Evolutionary conservation across 2,797 vertebrate species (phyloP), one percentile per base, ranked within the genome.

Genomic region (Sylvilagus floridanus): DNA sequence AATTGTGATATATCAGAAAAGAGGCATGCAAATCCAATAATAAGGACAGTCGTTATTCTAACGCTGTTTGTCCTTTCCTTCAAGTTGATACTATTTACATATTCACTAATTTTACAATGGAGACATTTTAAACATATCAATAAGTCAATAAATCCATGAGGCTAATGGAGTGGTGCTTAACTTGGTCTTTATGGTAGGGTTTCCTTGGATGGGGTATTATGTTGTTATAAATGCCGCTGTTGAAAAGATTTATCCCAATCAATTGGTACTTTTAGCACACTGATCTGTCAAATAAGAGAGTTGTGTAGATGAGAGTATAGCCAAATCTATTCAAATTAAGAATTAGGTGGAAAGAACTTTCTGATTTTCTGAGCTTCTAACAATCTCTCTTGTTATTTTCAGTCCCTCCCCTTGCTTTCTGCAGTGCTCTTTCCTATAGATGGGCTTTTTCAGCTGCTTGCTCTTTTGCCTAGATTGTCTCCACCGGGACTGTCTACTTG

Each of bases 111-210:
- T 98, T 98, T 97, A 96, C 85, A 97, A 84, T 85, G 91, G 94
- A 98, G 97, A 97, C 97, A 94, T 98, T 98, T 98, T 95, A 98
- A 98, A 96, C 47, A 63, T 97, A 97, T 97, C 91, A 0, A 97
- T 98, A 95, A 92, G 82, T 98, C 97, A 97, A 98, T 98, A 98
- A 98, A 98, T 98, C 97, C 69, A 98, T 98, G 92, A 77, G 95
- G 97, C 98, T 98, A 97, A 98, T 97, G 96, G 92, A 94, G 93
- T 96, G 81, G 95, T 97, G 97, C 96, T 97, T 98, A 97, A 89
- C 86, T 93, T 72, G 95, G 90, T 96, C 96, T 97, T 97, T 97
- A 94, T 97, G 90, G 93, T 92, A 97, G 22, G 0, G 3, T 97
- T 97, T 96, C 95, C 90, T 97, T 98, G 95, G 93, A 95, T 95